Base-by-base conservation (phyloP, 2,888 invertebrate genomes). In the Orthosia gracilis region DNA sequence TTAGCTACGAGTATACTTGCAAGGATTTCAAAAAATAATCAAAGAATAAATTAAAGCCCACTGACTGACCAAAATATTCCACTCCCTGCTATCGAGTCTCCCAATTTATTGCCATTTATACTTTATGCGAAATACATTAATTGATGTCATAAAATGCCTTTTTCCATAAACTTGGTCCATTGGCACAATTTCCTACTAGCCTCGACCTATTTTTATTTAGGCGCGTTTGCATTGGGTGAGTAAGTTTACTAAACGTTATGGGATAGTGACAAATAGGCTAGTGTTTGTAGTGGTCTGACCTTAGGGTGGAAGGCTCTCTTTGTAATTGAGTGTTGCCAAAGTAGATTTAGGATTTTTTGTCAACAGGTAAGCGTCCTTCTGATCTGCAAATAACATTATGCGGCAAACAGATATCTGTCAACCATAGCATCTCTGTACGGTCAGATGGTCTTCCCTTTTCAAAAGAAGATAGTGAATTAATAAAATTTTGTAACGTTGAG, bases 41-140 rank as follows among this genome's bases (percentile, higher is more conserved):
- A 18, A 26, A 58, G 18, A 18, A 15, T 57, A 57, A 26, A 26
- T 3, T 11, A 9, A 26, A 50, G 18, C 13, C 26, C 7, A 58
- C 5, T 12, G 40, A 21, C 18, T 13, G 11, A 64, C 12, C 45
- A 58, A 66, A 84, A 76, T 65, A 81, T 69, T 81, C 84, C 84
- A 68, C 82, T 66, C 81, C 85, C 18, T 18, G n/a, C 0, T 45
- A 58, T 68, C 17, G 23, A 4, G 9, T 31, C 40, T 3, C 9
- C 7, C 54, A 64, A 81, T 76, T 84, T 69, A 81, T 71, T 12
- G 15, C 26, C 71, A 68, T 62, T 71, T 57, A 76, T 72, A 69
- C 15, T 85, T 87, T 68, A 85, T 74, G 85, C 26, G 69, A 73
- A 85, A 69, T 55, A 74, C 74, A 80, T 80, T 84, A 71, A 73